Evolutionary conservation across 2,113 vertebrate genomes (phyloP), one percentile per base, ranked within the genome.

Genomic region (Zosterops japonicus): DNA sequence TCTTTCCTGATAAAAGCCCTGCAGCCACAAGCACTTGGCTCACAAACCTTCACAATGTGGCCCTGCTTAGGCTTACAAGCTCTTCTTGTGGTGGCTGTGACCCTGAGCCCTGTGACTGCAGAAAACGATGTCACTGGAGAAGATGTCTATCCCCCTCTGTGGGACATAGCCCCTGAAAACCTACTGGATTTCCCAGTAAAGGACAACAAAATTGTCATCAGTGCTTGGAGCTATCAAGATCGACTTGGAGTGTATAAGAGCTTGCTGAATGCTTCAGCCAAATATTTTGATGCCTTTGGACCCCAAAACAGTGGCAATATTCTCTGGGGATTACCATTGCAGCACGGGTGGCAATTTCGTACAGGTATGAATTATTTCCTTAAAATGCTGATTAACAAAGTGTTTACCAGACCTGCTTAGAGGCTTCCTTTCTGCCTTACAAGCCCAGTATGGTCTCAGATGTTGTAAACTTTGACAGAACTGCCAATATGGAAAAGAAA

Each of bases 251-350:
- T 98, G 8, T 98, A 98, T 63, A 98, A 98, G 91, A 95, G 96
- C 60, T 23, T 99, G 61, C 56, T 99, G 13, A 97, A 64, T 11
- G 63, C 93, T 53, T 98, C 99, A 42, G 96, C 98, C 39, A 93
- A 94, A 6, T 98, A 97, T 83, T 98, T 99, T 97, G 71, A 42
- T 29, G 92, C 70, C 78, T 98, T 98, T 96, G 98, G 97, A 79
- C 52, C 95, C 29, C 93, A 94, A 21, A 96, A 98, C 24, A 97
- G 93, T 21, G 97, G 97, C 35, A 99, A 97, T 91, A 82, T 98
- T 16, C 35, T 99, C 7, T 99, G 99, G 99, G 98, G 98, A 23
- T 96, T 99, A 64, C 96, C 98, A 5, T 9, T 99, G 90, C 98
- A 99, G 92, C 94, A 98, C 11, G 98, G 97, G n/a, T 99, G 99